A percentile compares a stretch with the other conserved stretches of the same genome.
These are phyloP conservation scores for Acomys russatus DNA, from an alignment of 2,797 vertebrate genomes.

Conservation along the genomic window DNA sequence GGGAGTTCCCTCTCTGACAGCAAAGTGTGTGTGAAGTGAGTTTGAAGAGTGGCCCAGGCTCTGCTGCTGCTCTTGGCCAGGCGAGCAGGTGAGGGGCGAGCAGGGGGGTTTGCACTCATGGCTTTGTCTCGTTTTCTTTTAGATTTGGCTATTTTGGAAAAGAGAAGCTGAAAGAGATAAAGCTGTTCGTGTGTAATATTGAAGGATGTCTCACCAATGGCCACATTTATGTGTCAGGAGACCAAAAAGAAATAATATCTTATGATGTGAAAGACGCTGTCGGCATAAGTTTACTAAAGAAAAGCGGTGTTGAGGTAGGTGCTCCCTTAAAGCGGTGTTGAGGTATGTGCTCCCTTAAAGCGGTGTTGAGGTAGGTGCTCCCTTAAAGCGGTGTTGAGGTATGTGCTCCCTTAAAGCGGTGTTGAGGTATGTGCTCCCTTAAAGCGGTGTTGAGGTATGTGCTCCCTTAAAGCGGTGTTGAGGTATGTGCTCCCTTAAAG, in stretches of 20 bases:
- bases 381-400: too few relatives aligned
- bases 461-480: conserved; percentile 89
- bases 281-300: conserved; percentile 91
- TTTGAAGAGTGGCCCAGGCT: background rate
- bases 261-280: conserved; percentile 90
- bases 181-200: conserved; percentile 93
- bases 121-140: conserved; percentile 77
- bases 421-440: conserved; percentile 91
- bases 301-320: conserved; percentile 92
- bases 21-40: background rate
- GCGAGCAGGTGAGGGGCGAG: background rate
- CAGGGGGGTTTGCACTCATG: conserved; percentile 55
- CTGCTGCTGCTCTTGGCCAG: background rate
- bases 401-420: too few relatives aligned
- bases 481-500: conserved; percentile 90
- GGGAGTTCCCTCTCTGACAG: background rate
- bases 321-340: too few relatives aligned
- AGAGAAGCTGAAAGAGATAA: conserved; percentile 90
- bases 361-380: conserved; percentile 91
- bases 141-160: conserved; percentile 97
- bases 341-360: too few relatives aligned
- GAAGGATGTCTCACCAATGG: conserved; percentile 94
- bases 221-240: conserved; percentile 89
- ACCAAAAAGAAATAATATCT: conserved; percentile 92
- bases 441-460: too few relatives aligned